Conservation (phyloP, 2,888 invertebrate species). For the Tillus elongatus region DNA sequence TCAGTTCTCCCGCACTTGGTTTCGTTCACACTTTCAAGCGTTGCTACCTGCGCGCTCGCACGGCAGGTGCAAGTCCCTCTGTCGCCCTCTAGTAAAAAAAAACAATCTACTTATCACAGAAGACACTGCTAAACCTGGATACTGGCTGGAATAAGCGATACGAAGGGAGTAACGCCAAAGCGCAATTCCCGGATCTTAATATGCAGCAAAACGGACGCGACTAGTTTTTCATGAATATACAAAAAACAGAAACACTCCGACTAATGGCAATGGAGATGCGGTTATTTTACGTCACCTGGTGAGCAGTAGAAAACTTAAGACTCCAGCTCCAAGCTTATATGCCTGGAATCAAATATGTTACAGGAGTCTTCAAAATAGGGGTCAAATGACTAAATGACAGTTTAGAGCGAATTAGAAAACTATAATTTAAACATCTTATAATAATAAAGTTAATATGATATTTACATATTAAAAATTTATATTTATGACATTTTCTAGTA, state of each 20-base stretch:
- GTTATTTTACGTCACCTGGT: slow-evolving; percentile 23
- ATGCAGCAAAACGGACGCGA: slow-evolving; percentile 36
- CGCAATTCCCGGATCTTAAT: slow-evolving; percentile 29
- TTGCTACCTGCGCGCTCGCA: slow-evolving; percentile 37
- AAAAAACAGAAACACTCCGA: slow-evolving; percentile 37
- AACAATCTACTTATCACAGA: background rate
- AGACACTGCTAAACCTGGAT: background rate
- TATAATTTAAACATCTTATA: too few relatives aligned
- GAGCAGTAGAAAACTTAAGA: slow-evolving; percentile 8
- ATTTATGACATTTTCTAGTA: too few relatives aligned
- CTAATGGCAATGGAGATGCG: slow-evolving; percentile 26
- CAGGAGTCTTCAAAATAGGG: too few relatives aligned
- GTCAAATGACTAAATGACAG: too few relatives aligned
- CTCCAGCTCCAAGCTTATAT: too few relatives aligned
- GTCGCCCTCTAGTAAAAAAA: slow-evolving; percentile 26
- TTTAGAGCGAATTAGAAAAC: too few relatives aligned
- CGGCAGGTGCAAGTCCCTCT: slow-evolving; percentile 39
- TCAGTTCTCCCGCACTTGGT: slow-evolving; percentile 29
- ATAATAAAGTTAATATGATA: too few relatives aligned
- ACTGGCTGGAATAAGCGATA: slow-evolving; percentile 13
- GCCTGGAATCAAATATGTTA: too few relatives aligned
- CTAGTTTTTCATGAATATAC: slow-evolving; percentile 39
- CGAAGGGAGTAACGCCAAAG: slow-evolving; percentile 22
- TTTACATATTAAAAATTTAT: too few relatives aligned
- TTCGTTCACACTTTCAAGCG: slow-evolving; percentile 31